These are phyloP conservation scores for Typhlichthys eigenmanni DNA, from an alignment of 2,797 vertebrate genomes.

Conservation along the genomic window DNA sequence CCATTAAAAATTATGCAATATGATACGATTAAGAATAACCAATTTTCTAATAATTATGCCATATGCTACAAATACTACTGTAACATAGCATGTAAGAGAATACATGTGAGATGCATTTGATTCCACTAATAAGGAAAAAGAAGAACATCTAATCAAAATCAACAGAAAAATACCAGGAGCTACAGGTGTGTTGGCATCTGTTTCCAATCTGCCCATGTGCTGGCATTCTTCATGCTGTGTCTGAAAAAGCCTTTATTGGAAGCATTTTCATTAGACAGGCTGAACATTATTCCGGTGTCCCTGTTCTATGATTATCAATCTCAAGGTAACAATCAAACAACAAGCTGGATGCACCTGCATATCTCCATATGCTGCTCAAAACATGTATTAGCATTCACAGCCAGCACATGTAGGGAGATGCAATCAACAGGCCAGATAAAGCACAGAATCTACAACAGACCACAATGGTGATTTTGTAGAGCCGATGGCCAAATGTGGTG, in stretches of 20 bases:
- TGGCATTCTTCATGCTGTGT: constrained; percentile 35
- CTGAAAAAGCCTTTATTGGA: constrained; percentile 54
- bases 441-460: constrained; percentile 58
- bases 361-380: constrained; percentile 64
- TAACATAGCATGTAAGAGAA: no score
- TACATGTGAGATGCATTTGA: constrained; percentile 30
- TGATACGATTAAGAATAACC: no score
- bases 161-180: constrained; percentile 47
- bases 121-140: constrained; percentile 25
- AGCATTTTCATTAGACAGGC: constrained; percentile 43
- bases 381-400: constrained; percentile 45
- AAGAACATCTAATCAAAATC: constrained; percentile 26
- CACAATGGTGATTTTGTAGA: constrained; percentile 66
- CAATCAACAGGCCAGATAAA: constrained; percentile 58
- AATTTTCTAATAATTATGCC: no score
- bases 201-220: constrained; percentile 66
- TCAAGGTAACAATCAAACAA: constrained; percentile 72
- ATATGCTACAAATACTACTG: no score
- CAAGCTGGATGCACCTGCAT: constrained; percentile 61
- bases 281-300: constrained; percentile 52
- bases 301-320: constrained; percentile 72
- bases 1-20: no score
- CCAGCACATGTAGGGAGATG: constrained; percentile 54
- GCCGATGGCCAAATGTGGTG: constrained; percentile 68
- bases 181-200: constrained; percentile 76